phyloP scores from a whole-genome alignment of 23 tunicate genomes.

The Oikopleura dioica region DNA sequence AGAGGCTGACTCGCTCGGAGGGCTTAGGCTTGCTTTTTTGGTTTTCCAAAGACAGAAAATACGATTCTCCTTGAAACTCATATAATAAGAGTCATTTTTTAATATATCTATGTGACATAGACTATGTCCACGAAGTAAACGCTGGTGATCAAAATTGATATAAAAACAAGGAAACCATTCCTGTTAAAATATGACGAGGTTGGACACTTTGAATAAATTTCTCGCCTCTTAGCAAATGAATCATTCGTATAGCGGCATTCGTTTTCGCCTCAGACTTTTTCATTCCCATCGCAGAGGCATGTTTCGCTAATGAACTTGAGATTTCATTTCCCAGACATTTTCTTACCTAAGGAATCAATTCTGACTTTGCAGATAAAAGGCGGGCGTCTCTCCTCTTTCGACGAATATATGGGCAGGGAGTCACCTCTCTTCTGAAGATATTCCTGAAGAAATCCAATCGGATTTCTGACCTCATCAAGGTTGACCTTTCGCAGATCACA shows the following conservation, averaged over 20 bases:
- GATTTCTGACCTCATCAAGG: neutral
- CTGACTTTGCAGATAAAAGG: neutral
- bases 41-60: slow-evolving; percentile 2
- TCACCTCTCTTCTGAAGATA: neutral
- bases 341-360: no score
- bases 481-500: neutral
- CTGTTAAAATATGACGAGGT: neutral
- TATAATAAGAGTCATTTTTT: no score
- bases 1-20: slow-evolving; percentile 13
- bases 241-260: neutral
- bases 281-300: neutral
- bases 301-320: no score
- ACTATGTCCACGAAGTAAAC: no score
- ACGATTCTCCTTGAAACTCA: neutral
- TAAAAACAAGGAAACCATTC: no score
- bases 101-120: no score
- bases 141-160: no score
- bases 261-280: slow-evolving; percentile 1
- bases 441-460: slow-evolving; percentile 1
- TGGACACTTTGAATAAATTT: neutral
- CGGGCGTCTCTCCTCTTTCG: neutral
- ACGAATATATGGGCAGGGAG: neutral
- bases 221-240: neutral
- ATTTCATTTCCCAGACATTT: no score
- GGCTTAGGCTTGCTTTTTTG: neutral